Evolutionary conservation across 1,140 invertebrate species (phyloP), one percentile per base, ranked within the genome.

Genomic region (Idris sp.): DNA sequence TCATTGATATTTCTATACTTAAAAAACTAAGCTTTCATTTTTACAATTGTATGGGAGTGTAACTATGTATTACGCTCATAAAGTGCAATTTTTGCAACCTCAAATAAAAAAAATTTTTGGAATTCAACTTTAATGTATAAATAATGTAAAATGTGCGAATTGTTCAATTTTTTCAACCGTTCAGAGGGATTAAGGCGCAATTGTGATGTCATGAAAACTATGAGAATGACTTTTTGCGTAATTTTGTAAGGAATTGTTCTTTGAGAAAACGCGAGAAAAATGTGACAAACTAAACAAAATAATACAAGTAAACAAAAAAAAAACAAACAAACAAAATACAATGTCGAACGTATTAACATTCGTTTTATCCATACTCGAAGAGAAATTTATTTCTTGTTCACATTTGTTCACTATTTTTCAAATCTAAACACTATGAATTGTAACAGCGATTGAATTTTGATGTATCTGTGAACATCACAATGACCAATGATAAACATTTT

Each of bases 401-500:
- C 16, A 65, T 65, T 75, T 49, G 40, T 71, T 76, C 40, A 65
- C 65, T 48, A 61, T 67, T 76, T 76, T 67, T 65, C 53, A 11
- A 73, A 61, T 73, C 58, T 65, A 73, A n/a, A 73, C n/a, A 64
- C 59, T 58, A 64, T 72, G 48, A 16, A 56, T 64, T 58, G 40
- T 53, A 65, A 46, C n/a, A 14, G 9, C 7, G 25, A 49, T 51
- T 13, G 25, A 69, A 54, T 58, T 69, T 53, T 19, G 2, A 15
- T 36, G 16, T 62, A 58, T 65, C 36, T 74, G 72, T 56, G 58
- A 75, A 69, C 44, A 35, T 59, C 64, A 56, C 51, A 26, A 67
- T 68, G 62, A 73, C 8, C 26, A 49, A 18, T 25, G 30, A 74
- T 31, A 35, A 33, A 19, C 28, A 62, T 74, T 74, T 74, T 74